Percentiles rank a stretch among this genome's conserved stretches.
Conservation (phyloP, 1,140 invertebrate genomes). For the Aphaenogaster rudis region DNA sequence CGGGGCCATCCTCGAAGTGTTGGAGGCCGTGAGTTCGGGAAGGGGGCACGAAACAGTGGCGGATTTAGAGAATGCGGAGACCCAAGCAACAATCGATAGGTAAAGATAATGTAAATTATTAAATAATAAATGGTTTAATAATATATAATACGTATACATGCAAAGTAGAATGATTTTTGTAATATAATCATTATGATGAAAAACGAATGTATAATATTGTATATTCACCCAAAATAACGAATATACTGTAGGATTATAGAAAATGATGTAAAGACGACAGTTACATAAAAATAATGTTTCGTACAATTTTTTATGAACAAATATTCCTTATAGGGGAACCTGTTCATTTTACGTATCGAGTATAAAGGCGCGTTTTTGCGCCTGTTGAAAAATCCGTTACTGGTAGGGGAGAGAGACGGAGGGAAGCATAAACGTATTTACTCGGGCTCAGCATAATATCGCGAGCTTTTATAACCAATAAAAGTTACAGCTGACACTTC, state of each 20-base stretch:
- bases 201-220: not conserved
- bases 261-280: not conserved
- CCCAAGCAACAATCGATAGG: not conserved
- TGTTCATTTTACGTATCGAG: constrained; percentile 21
- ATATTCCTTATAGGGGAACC: not conserved
- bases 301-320: not conserved
- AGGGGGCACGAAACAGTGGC: constrained; percentile 15
- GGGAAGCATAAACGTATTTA: constrained; percentile 77
- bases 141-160: not conserved
- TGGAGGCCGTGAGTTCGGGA: not conserved
- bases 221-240: not conserved
- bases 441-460: constrained; percentile 82
- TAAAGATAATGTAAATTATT: not conserved
- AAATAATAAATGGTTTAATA: not conserved
- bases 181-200: not conserved
- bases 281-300: not conserved
- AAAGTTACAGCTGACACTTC: constrained; percentile 84
- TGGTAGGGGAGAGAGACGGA: constrained; percentile 11
- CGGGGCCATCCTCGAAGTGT: not conserved
- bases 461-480: constrained; percentile 84
- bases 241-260: not conserved
- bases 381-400: constrained; percentile 56
- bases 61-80: constrained; percentile 27
- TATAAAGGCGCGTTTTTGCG: constrained; percentile 53
- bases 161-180: not conserved